Evolutionary conservation across 2,888 invertebrate genomes (phyloP), one percentile per base, ranked within the genome.

Genomic region (Poecilus cupreus): DNA sequence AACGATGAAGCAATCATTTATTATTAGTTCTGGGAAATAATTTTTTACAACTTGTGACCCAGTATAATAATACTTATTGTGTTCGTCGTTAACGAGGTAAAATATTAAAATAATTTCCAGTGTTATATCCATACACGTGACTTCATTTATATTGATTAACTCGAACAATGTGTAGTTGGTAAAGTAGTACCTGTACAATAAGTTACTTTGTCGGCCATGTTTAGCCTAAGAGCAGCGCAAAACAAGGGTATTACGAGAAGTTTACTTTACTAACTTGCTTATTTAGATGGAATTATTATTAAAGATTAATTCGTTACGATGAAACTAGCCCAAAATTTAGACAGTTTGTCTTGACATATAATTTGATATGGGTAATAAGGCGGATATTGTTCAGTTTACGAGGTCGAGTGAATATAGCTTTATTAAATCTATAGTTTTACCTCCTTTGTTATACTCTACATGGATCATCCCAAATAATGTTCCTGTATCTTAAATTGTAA

Each of bases 81-180:
- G 26, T 32, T 24, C 0, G n/a, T n/a, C 22, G 24, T 18, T 57
- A 57, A 70, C 6, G 43, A 39, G 13, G 70, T 70, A 39, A 22
- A 46, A 72, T 72, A 46, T 72, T 72, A 72, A 72, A 72, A 72
- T 39, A 20, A n/a, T 72, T 22, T 39, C 39, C 24, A 54, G 1
- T n/a, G 3, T n/a, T n/a, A 39, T 20, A 70, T 43, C 6, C 20
- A 18, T 6, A 72, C 46, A 54, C 54, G 57, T 57, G 60, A 77
- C 20, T 32, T 57, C 43, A 57, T 77, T 43, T 39, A 39, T 77
- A 74, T 74, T 51, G 74, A 74, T 74, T 74, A 46, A 13, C 26
- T 5, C 16, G n/a, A n/a, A 24, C n/a, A 37, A 18, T 18, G 76
- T 20, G 39, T 43, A 54, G 60, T 39, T 39, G n/a, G n/a, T n/a